Conservation (phyloP, 2,797 vertebrate species). For the Delichon dasypus region DNA sequence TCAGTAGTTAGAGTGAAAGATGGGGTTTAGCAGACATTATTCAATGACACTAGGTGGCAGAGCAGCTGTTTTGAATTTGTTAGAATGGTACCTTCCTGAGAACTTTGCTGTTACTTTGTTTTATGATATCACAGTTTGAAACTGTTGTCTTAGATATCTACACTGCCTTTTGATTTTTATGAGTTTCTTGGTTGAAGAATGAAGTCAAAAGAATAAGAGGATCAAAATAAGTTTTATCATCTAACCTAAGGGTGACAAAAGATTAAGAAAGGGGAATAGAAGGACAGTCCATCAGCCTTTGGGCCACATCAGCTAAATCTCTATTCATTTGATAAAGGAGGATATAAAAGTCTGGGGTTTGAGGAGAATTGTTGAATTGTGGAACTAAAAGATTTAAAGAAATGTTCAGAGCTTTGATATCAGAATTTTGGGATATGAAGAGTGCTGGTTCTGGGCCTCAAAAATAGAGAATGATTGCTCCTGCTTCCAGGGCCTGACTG, state of each 20-base stretch:
- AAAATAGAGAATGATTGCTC: not conserved
- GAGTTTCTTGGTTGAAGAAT: not conserved
- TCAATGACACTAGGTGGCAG: slow-evolving; percentile 60
- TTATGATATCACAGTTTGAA: not conserved
- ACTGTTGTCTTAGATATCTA: not conserved
- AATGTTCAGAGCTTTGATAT: not conserved
- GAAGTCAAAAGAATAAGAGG: not conserved
- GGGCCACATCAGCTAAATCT: not conserved
- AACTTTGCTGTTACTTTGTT: not conserved
- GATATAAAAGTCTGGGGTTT: not conserved
- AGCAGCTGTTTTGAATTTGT: slow-evolving; percentile 27
- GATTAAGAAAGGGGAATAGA: not conserved
- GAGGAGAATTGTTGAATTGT: not conserved
- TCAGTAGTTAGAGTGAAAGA: not conserved
- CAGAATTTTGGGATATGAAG: not conserved
- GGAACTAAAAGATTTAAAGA: not conserved
- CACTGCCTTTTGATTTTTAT: not conserved
- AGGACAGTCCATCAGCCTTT: not conserved
- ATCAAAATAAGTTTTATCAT: not conserved
- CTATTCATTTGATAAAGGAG: not conserved
- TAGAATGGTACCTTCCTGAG: not conserved
- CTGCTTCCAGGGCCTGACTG: not conserved
- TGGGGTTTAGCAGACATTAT: not conserved
- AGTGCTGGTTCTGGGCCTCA: not conserved
- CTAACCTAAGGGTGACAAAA: not conserved